A percentile compares a stretch with the other conserved stretches of the same genome.
Conservation (phyloP, 2,888 invertebrate genomes). For the Candidula unifasciata region DNA sequence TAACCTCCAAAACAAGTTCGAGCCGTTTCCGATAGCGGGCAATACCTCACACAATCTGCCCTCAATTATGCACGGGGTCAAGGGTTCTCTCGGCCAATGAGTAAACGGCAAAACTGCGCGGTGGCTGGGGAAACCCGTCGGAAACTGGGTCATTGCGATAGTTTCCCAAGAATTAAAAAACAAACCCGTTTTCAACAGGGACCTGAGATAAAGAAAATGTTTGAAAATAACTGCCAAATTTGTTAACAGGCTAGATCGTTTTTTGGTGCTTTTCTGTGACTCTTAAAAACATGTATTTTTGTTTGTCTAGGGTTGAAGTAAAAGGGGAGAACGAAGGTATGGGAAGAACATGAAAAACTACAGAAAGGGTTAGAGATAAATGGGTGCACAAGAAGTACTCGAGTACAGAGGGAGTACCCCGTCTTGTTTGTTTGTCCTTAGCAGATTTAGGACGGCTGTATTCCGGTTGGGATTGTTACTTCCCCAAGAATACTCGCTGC, state of each 20-base stretch:
- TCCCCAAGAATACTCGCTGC: too few species aligned
- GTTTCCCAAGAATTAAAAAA: background rate
- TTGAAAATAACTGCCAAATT: background rate
- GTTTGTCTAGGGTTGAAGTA: too few species aligned
- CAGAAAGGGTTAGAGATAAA: too few species aligned
- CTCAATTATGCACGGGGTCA: background rate
- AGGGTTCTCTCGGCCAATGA: background rate
- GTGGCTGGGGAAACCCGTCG: slow-evolving; percentile 10
- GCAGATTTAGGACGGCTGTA: too few species aligned
- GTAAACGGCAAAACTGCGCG: slow-evolving; percentile 25
- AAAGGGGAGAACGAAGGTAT: too few species aligned
- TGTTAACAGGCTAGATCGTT: background rate
- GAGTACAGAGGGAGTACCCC: too few species aligned
- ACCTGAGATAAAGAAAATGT: background rate
- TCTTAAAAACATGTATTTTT: background rate
- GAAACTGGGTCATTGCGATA: slow-evolving; percentile 10
- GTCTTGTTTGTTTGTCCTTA: too few species aligned
- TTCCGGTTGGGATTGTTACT: too few species aligned
- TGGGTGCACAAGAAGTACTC: too few species aligned
- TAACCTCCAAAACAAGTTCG: background rate
- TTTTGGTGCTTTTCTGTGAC: background rate
- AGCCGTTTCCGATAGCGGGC: background rate
- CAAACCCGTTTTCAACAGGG: background rate
- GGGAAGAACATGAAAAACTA: too few species aligned
- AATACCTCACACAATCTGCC: background rate